Conservation (phyloP, 2,113 vertebrate species). For the Elgaria multicarinata region DNA sequence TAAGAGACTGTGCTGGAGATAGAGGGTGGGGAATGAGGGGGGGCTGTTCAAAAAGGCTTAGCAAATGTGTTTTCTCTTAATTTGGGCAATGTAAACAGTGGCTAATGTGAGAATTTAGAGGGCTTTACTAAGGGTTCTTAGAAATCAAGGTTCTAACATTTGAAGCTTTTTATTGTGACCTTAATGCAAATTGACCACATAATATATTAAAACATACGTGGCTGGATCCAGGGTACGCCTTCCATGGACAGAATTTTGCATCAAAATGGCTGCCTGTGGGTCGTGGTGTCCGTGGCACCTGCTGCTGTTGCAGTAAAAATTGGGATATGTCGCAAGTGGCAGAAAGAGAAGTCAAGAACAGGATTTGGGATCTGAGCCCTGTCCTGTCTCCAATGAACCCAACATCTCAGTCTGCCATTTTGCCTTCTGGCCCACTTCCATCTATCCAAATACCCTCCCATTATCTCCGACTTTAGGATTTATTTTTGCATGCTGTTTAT, state of each 20-base stretch:
- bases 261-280: background rate
- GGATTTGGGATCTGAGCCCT: background rate
- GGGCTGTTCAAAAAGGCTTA: background rate
- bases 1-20: slow-evolving; percentile 74
- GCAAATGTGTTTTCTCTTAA: background rate
- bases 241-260: background rate
- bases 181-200: background rate
- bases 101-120: background rate
- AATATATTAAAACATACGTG: no score
- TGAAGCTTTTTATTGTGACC: background rate
- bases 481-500: background rate
- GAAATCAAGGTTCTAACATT: background rate
- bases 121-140: background rate
- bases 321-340: background rate
- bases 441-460: background rate
- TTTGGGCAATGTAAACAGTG: background rate
- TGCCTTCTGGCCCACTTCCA: background rate
- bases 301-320: background rate
- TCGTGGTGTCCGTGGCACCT: background rate
- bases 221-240: background rate
- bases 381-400: background rate
- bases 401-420: background rate
- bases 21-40: background rate
- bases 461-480: background rate
- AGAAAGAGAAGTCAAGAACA: background rate